Conservation (phyloP, 1,140 invertebrate species). For the Cyclargus thomasi region DNA sequence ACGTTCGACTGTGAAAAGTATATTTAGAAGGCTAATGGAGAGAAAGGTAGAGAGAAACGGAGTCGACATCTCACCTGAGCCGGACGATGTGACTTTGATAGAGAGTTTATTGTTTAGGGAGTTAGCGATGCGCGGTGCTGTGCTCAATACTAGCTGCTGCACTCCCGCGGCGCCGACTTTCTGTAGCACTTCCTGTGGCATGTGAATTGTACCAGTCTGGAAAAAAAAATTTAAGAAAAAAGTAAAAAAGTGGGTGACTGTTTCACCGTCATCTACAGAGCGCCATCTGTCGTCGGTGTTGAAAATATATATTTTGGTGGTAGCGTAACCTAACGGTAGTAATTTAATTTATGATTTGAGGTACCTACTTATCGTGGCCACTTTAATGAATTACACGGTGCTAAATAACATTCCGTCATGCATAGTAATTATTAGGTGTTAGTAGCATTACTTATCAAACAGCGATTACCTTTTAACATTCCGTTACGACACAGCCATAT, state of each 20-base stretch:
- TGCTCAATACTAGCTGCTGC: constrained; percentile 73
- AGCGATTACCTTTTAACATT: background rate
- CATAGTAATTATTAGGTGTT: constrained; percentile 1
- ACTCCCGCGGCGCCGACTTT: constrained; percentile 74
- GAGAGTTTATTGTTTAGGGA: constrained; percentile 78
- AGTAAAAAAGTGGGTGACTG: background rate
- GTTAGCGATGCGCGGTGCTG: constrained; percentile 71
- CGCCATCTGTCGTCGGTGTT: no score
- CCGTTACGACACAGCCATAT: background rate
- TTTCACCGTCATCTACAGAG: background rate
- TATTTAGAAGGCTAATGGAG: no score
- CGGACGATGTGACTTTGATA: constrained; percentile 79
- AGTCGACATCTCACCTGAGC: constrained; percentile 33
- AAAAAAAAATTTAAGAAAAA: constrained; percentile 25
- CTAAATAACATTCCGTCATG: background rate
- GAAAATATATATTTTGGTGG: no score
- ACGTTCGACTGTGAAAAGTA: no score
- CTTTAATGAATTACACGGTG: background rate
- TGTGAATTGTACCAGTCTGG: constrained; percentile 72
- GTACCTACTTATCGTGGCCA: no score
- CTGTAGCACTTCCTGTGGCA: constrained; percentile 76
- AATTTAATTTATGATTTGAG: no score
- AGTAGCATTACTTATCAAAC: background rate
- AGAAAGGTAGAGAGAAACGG: no score
- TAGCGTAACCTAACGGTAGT: no score